Evolutionary conservation across 2,113 vertebrate species (phyloP).

Genomic region (Gallinago jamesoni): DNA sequence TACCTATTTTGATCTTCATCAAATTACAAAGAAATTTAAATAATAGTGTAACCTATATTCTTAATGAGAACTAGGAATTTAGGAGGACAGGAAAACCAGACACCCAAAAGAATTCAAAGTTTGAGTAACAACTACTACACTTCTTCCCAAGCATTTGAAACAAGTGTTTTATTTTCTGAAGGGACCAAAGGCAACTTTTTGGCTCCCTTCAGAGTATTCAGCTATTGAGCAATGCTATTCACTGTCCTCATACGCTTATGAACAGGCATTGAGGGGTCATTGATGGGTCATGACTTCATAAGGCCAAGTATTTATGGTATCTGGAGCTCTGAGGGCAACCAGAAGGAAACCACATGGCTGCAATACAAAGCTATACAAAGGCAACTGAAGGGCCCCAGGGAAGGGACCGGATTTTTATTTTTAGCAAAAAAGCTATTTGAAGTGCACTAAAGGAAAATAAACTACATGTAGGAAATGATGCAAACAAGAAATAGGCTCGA

Average conservation of each 20-base stretch:
- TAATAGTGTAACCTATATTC: neutral
- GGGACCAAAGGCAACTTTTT: neutral
- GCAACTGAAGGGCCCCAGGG: neutral
- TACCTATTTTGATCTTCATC: neutral
- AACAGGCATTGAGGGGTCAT: neutral
- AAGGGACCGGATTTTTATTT: neutral
- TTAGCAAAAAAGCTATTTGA: neutral
- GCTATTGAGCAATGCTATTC: neutral
- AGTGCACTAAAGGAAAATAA: neutral
- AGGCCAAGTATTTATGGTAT: conserved; percentile 30
- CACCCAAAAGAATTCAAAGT: neutral
- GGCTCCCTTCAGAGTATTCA: neutral
- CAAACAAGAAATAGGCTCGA: neutral
- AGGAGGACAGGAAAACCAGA: neutral
- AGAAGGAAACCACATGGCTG: conserved; percentile 29
- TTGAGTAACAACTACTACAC: neutral
- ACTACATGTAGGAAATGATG: neutral
- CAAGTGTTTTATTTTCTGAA: neutral
- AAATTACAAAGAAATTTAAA: neutral
- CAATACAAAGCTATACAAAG: neutral
- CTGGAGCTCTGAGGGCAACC: conserved; percentile 1
- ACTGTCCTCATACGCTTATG: neutral
- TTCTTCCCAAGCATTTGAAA: neutral
- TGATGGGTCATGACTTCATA: neutral
- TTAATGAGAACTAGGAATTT: neutral